A percentile compares a stretch with the other conserved stretches of the same genome.
Evolutionary conservation across 2,797 vertebrate species (phyloP).

Genomic region (Glossophaga mutica): DNA sequence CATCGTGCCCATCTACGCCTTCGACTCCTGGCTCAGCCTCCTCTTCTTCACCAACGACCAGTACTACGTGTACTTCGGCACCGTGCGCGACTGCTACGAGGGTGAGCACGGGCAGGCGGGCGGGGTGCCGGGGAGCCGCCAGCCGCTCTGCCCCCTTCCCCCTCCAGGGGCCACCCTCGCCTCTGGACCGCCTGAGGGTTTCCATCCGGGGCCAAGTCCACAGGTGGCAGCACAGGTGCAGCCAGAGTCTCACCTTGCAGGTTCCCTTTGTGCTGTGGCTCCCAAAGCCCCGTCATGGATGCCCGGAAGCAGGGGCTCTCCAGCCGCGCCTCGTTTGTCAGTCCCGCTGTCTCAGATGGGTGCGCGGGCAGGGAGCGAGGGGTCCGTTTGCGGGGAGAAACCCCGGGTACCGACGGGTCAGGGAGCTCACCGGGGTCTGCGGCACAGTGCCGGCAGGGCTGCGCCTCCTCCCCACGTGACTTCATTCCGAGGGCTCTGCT

Average conservation of each 20-base stretch:
- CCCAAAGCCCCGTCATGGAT: background rate
- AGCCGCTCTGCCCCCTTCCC: fast-evolving
- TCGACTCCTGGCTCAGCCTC: constrained; percentile 98
- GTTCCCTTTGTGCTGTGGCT: fast-evolving
- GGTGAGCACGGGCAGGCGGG: constrained; percentile 81
- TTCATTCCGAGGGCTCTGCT: background rate
- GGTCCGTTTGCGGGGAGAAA: background rate
- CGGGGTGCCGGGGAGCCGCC: background rate
- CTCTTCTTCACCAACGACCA: constrained; percentile 99
- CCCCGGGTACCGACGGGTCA: too few species aligned
- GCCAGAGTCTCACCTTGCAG: background rate
- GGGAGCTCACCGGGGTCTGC: too few species aligned
- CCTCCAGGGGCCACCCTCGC: background rate
- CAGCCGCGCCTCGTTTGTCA: background rate
- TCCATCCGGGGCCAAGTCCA: fast-evolving
- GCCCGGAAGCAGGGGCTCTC: background rate
- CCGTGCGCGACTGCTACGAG: constrained; percentile 96
- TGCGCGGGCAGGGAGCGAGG: too few species aligned
- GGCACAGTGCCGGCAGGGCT: background rate
- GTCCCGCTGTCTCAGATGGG: background rate
- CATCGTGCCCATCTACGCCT: constrained; percentile 98
- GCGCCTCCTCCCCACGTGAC: background rate
- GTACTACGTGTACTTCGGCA: constrained; percentile 98
- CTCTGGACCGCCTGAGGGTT: background rate
- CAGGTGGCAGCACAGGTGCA: fast-evolving